Percentiles rank a stretch among this genome's conserved stretches.
phyloP scores from a whole-genome alignment of 2,113 vertebrate genomes.

The Gymnarchus niloticus region DNA sequence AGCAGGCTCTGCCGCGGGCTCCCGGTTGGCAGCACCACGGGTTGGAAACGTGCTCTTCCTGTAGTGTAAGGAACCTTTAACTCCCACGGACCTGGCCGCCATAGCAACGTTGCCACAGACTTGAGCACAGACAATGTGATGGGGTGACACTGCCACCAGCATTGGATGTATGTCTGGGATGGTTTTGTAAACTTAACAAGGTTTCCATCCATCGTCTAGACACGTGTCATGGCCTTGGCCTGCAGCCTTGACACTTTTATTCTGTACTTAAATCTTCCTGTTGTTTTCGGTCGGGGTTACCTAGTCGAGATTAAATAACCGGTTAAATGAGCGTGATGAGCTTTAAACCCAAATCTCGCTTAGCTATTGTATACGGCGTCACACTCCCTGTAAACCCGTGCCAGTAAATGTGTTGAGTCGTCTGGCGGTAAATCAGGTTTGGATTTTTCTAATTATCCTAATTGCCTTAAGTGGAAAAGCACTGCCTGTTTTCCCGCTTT shows the following conservation, averaged over 20 bases:
- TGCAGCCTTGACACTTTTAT: no score
- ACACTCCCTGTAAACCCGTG: neutral
- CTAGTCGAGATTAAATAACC: neutral
- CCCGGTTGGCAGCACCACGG: neutral
- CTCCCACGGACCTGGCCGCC: neutral
- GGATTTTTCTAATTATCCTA: constrained; percentile 5
- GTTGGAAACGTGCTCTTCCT: neutral
- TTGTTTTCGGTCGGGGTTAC: neutral
- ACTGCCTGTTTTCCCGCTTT: constrained; percentile 24
- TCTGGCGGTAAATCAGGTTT: constrained; percentile 13
- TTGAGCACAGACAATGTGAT: neutral
- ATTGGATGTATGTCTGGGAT: neutral
- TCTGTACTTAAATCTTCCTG: no score
- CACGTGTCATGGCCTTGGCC: no score
- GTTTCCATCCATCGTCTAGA: no score
- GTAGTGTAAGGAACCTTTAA: neutral
- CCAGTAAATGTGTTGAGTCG: neutral
- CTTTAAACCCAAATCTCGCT: neutral
- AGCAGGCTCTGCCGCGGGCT: neutral
- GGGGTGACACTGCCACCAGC: neutral
- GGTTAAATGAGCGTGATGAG: neutral
- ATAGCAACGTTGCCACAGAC: neutral
- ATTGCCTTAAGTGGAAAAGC: neutral
- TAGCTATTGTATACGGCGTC: neutral
- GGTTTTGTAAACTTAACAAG: no score